Conservation (phyloP, 2,113 vertebrate species). For the Indri indri region DNA sequence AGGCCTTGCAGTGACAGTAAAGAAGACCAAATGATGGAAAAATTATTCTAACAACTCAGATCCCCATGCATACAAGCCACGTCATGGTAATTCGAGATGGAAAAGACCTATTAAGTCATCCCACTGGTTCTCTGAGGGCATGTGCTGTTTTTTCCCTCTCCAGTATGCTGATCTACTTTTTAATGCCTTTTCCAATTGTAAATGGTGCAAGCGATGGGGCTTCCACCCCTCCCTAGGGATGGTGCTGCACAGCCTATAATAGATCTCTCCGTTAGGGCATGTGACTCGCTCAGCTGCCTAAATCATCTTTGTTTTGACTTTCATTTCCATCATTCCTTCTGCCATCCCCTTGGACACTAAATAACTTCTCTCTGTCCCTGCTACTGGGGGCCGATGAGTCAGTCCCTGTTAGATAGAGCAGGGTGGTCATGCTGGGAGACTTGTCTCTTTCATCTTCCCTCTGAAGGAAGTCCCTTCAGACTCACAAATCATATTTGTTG, state of each 20-base stretch:
- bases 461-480: conserved; percentile 47
- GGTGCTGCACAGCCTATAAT: not conserved
- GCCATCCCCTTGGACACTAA: conserved; percentile 61
- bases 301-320: conserved; percentile 68
- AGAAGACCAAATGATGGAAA: conserved; percentile 49
- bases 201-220: conserved; percentile 76
- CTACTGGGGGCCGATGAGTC: not conserved
- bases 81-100: conserved; percentile 52
- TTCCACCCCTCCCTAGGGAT: conserved; percentile 46
- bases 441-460: conserved; percentile 40
- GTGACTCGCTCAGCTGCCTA: not conserved
- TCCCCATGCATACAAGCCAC: not conserved
- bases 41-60: conserved; percentile 42
- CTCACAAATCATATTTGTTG: conserved; percentile 44
- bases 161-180: conserved; percentile 68
- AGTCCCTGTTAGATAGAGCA: not conserved
- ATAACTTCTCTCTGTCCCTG: conserved; percentile 39
- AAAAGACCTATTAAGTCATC: conserved; percentile 68
- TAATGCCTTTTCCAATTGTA: conserved; percentile 76
- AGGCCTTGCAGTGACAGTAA: conserved; percentile 7
- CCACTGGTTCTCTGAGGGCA: conserved; percentile 47
- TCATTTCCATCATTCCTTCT: conserved; percentile 45
- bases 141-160: conserved; percentile 48
- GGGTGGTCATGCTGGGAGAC: conserved; percentile 18
- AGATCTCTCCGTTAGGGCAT: conserved; percentile 54